These are phyloP conservation scores for Tridacna gigas DNA, from an alignment of 2,888 invertebrate species.

Conservation along the genomic window DNA sequence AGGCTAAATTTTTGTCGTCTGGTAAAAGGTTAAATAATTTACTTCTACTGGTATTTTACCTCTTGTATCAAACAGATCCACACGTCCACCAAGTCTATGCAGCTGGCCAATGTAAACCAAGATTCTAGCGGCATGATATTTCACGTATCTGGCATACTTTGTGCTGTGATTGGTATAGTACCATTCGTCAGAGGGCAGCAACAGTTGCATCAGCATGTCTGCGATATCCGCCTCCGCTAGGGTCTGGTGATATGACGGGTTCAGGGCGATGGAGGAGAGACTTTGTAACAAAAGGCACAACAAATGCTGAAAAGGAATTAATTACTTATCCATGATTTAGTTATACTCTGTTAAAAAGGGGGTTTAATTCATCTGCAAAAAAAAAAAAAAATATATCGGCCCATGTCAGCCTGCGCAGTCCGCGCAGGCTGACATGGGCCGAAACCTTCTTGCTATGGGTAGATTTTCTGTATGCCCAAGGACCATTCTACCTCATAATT, in stretches of 20 bases:
- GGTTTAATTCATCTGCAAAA: too few species aligned
- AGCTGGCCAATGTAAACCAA: conserved; percentile 89
- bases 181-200: conserved; percentile 89
- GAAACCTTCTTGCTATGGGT: too few species aligned
- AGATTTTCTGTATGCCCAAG: too few species aligned
- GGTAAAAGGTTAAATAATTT: too few species aligned
- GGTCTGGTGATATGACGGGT: conserved; percentile 87
- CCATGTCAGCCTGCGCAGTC: too few species aligned
- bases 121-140: conserved; percentile 88
- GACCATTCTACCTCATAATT: too few species aligned
- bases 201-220: conserved; percentile 88
- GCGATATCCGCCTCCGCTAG: conserved; percentile 88
- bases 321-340: not conserved
- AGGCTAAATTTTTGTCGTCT: too few species aligned
- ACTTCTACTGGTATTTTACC: too few species aligned
- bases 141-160: conserved; percentile 88
- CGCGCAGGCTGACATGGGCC: too few species aligned
- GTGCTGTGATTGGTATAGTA: conserved; percentile 90
- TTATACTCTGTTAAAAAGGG: too few species aligned
- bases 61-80: conserved; percentile 87
- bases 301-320: conserved; percentile 86
- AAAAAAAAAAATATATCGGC: too few species aligned
- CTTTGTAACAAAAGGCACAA: conserved; percentile 88
- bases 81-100: conserved; percentile 87
- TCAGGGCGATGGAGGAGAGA: conserved; percentile 87